A percentile compares a stretch with the other conserved stretches of the same genome.
These are phyloP conservation scores for Nemapogon koenigi DNA, from an alignment of 2,888 invertebrate species.

Conservation along the genomic window DNA sequence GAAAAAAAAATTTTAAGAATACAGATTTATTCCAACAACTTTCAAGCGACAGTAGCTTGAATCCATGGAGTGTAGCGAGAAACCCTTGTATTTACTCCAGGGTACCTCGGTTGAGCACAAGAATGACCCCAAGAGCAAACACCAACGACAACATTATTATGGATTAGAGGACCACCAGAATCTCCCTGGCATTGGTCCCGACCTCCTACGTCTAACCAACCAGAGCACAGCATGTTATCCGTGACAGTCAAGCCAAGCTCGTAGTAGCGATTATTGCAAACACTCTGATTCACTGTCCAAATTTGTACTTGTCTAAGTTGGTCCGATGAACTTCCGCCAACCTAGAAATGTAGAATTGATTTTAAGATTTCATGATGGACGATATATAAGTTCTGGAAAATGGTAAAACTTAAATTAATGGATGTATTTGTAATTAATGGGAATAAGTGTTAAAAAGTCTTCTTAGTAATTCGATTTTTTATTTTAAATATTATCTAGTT, in stretches of 20 bases:
- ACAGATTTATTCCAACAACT: neutral
- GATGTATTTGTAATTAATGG: no score
- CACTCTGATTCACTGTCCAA: slow-evolving; percentile 5
- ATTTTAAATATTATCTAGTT: no score
- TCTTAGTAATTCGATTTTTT: no score
- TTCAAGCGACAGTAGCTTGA: slow-evolving; percentile 1
- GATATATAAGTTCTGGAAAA: neutral
- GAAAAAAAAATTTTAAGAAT: neutral
- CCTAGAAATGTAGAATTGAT: slow-evolving; percentile 1
- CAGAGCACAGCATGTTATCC: slow-evolving; percentile 9
- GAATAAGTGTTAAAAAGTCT: no score
- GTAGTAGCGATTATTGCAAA: slow-evolving; percentile 3
- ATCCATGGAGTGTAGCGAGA: slow-evolving; percentile 6
- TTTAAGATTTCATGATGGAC: no score
- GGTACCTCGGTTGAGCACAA: slow-evolving; percentile 4
- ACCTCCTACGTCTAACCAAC: slow-evolving; percentile 8
- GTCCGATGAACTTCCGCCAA: neutral
- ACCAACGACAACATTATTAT: slow-evolving; percentile 5
- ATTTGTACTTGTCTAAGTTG: slow-evolving; percentile 6
- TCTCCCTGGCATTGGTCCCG: slow-evolving; percentile 5
- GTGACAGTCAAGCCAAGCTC: slow-evolving; percentile 1
- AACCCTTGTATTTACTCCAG: slow-evolving; percentile 8
- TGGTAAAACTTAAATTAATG: no score
- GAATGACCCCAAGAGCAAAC: slow-evolving; percentile 2
- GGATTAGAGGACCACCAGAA: slow-evolving; percentile 6